Base-by-base conservation (phyloP, 2,888 invertebrate species). In the Cheilosia scutellata region DNA sequence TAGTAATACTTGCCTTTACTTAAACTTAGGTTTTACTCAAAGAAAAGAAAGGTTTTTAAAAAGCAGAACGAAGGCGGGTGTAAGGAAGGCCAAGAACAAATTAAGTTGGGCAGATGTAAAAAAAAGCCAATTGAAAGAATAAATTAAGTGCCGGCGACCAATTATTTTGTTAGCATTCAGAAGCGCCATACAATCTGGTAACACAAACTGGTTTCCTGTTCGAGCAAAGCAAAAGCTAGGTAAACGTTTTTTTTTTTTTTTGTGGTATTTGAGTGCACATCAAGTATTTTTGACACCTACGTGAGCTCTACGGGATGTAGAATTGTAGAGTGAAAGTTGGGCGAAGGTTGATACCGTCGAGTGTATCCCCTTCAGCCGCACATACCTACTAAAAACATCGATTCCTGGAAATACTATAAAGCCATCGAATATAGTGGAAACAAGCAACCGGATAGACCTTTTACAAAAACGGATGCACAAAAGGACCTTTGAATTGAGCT, bases 81-180 rank as follows among this genome's bases (percentile, higher is more conserved):
- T 72, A 76, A 66, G 44, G 55, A 70, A 77, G 66, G 44, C 57
- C 51, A 55, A 62, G 40, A 70, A 62, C 49, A 74, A 74, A 78
- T 51, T 40, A 71, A 71, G 47, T 44, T 44, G 51, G 25, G 31
- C 25, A 78, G 57, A 11, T 58, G 7, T 58, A 2, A 58, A 11
- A 58, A 49, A 3, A 57, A 82, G 82, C 86, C 86, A 86, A 86
- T 86, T 77, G 71, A 57, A 71, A 65, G 57, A 75, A 82, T 51
- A 82, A 80, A 31, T 66, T 76, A 86, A 72, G 86, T 86, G 86
- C 86, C 86, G 86, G 47, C 76, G 86, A 72, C 31, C 71, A 60
- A 27, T 27, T 51, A 57, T 51, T 11, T 37, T 25, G 42, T 57
- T 13, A 78, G 68, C 68, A 82, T 63, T 57, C 55, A 44, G 57